These are phyloP conservation scores for Tiphia femorata DNA, from an alignment of 2,888 invertebrate species.

Conservation along the genomic window DNA sequence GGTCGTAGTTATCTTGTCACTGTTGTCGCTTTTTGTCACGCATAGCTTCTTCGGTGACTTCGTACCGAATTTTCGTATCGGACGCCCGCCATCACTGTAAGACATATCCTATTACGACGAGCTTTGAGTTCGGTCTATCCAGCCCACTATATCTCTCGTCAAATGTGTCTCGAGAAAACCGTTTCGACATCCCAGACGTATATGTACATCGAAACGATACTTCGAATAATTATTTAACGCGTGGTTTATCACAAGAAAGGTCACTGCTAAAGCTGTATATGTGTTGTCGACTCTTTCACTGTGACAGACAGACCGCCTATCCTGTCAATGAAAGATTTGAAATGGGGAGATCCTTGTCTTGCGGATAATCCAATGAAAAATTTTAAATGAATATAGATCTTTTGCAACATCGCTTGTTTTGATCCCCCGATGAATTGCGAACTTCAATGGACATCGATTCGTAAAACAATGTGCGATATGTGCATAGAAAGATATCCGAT, in stretches of 20 bases:
- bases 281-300: no score
- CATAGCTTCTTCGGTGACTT: constrained; percentile 69
- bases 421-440: constrained; percentile 16
- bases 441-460: constrained; percentile 21
- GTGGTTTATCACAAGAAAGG: no score
- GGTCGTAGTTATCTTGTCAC: constrained; percentile 64
- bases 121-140: constrained; percentile 18
- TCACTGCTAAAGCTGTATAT: no score
- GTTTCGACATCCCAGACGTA: constrained; percentile 32
- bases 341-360: neutral
- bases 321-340: neutral
- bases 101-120: constrained; percentile 60
- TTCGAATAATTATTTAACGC: neutral
- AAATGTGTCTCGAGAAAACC: constrained; percentile 7
- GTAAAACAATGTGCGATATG: constrained; percentile 14
- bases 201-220: constrained; percentile 3
- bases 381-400: constrained; percentile 14
- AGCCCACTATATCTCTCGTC: constrained; percentile 17
- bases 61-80: constrained; percentile 68
- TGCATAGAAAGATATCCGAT: no score
- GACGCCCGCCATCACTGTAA: constrained; percentile 69
- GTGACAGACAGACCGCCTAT: neutral
- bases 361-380: constrained; percentile 9
- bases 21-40: constrained; percentile 63
- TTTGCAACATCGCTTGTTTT: constrained; percentile 40